Base-by-base conservation (phyloP, 2,797 vertebrate genomes). In the Sebastes steindachneri region DNA sequence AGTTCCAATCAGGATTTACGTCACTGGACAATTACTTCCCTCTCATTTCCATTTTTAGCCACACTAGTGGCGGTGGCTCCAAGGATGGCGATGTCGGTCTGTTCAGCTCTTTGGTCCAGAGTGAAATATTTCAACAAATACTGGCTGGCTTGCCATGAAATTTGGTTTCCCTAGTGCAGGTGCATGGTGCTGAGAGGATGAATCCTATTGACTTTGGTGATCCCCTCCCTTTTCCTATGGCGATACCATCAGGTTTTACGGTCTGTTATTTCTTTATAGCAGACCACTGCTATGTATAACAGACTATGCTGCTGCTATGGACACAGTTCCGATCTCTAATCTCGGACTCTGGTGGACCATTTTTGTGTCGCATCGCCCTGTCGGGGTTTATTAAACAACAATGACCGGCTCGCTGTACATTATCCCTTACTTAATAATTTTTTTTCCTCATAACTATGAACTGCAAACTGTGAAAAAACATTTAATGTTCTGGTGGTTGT, bases 1-100 rank as follows among this genome's bases (percentile, higher is more conserved):
- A 65, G 12, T 48, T 80, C 10, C 48, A 74, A 73, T 82, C 23
- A 41, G 25, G 31, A 73, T 53, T 41, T 21, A 51, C 15, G 7
- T 65, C 64, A 54, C n/a, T 31, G 26, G 35, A 29, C 45, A 74
- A 64, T 78, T 48, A 29, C 54, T 31, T 65, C 15, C 17, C 37
- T 19, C 21, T 35, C 60, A 10, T 4, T 23, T 71, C 51, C 9
- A 29, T 69, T 75, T 65, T 68, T 10, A 67, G 54, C 28, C 23
- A 19, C 21, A 9, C 8, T 9, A 10, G 8, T 3, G 0, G 48
- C 8, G 1, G 37, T 37, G 17, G 17, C 25, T 70, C 26, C 3
- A 4, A 25, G 28, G 7, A 21, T 7, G 19, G 15, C 1, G 8
- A 58, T 28, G 14, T 55, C 4, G 1, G 17, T 35, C 19, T n/a